Percentiles rank a stretch among this genome's conserved stretches.
These are phyloP conservation scores for Philereme transversata DNA, from an alignment of 2,888 invertebrate genomes.

Conservation along the genomic window DNA sequence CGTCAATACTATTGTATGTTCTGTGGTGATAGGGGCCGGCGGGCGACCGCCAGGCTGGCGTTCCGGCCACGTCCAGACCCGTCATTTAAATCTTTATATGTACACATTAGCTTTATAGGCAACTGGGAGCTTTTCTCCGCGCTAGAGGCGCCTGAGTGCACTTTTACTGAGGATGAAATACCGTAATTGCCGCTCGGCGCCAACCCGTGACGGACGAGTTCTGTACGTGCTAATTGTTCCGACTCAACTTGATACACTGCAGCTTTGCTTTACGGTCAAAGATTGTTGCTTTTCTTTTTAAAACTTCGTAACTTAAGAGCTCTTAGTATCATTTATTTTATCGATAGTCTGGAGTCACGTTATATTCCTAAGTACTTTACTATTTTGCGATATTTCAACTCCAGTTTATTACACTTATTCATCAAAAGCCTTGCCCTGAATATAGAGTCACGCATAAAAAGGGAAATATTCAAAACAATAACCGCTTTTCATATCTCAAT, in stretches of 20 bases:
- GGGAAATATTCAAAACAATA: slow-evolving; percentile 79
- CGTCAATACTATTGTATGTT: slow-evolving; percentile 13
- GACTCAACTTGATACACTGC: slow-evolving; percentile 51
- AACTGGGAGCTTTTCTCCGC: slow-evolving; percentile 66
- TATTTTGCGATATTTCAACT: slow-evolving; percentile 22
- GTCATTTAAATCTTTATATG: slow-evolving; percentile 79
- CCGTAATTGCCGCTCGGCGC: slow-evolving; percentile 77
- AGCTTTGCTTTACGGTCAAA: slow-evolving; percentile 44
- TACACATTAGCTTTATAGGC: slow-evolving; percentile 79
- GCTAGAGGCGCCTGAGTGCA: slow-evolving; percentile 75
- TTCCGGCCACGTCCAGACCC: slow-evolving; percentile 44
- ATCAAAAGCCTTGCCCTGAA: slow-evolving; percentile 37
- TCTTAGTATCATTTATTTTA: not conserved
- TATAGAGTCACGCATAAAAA: slow-evolving; percentile 54
- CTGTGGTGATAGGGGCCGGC: slow-evolving; percentile 26
- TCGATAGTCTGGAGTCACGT: not conserved
- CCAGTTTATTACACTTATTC: slow-evolving; percentile 22
- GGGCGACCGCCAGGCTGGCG: slow-evolving; percentile 25
- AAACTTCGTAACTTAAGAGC: slow-evolving; percentile 5
- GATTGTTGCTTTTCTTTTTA: slow-evolving; percentile 32
- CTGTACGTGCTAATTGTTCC: slow-evolving; percentile 74
- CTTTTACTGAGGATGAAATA: slow-evolving; percentile 80
- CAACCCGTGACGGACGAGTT: slow-evolving; percentile 72
- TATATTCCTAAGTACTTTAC: not conserved
- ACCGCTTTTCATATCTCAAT: slow-evolving; percentile 79